Conservation (phyloP, 2,113 vertebrate species). For the Microcebus murinus region DNA sequence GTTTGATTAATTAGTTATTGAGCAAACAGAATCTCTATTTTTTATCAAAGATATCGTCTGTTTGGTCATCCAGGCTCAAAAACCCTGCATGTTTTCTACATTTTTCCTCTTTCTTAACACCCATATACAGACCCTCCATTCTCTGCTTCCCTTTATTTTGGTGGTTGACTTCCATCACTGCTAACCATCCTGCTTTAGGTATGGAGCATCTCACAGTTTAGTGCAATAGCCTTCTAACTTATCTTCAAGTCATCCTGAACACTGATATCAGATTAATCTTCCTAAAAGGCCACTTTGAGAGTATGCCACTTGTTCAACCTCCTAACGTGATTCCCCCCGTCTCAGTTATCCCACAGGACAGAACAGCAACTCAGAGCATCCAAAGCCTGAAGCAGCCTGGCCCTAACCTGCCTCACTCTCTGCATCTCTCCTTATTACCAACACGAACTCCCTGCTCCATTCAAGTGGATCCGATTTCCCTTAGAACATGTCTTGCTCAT, state of each 20-base stretch:
- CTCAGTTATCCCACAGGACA: background rate
- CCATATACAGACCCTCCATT: fast-evolving
- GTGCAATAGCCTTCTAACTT: background rate
- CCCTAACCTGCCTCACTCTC: background rate
- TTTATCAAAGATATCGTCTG: background rate
- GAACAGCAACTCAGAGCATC: background rate
- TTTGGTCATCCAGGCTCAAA: background rate
- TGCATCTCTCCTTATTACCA: background rate
- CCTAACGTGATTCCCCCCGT: background rate
- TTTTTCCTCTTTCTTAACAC: background rate
- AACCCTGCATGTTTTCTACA: fast-evolving
- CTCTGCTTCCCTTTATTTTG: background rate
- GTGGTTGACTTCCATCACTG: background rate
- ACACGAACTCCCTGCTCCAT: background rate
- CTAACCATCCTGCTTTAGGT: background rate
- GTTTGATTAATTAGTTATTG: background rate
- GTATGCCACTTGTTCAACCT: background rate
- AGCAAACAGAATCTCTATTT: background rate
- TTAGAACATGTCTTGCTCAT: background rate
- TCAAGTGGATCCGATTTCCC: background rate
- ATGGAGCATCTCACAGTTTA: background rate
- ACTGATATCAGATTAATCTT: background rate
- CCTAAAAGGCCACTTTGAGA: background rate
- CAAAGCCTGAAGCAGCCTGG: too few relatives aligned
- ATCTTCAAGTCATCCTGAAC: background rate